Evolutionary conservation across 2,113 vertebrate genomes (phyloP), one percentile per base, ranked within the genome.

Genomic region (Pelusios castaneus): DNA sequence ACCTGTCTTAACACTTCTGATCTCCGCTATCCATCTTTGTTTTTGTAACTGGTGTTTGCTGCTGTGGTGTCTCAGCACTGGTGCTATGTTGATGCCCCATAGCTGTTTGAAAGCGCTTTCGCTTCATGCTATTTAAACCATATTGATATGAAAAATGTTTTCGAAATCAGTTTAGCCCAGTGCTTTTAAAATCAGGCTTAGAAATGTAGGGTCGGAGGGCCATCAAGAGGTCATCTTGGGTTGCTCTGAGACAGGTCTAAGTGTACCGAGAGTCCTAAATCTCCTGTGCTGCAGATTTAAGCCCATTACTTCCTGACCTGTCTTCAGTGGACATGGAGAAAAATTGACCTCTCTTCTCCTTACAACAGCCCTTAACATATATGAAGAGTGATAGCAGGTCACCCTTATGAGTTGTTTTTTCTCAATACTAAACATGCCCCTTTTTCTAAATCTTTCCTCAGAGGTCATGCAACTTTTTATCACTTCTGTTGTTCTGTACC

Each of bases 1-100:
- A 22, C 4, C 5, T 38, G 51, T 79, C 52, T 27, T 38, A 63
- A 41, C 58, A 54, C n/a, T 25, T 14, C 31, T 12, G 52, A 5
- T 38, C 16, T 87, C 34, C 31, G 5, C n/a, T 38, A 2, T 16
- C 82, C 67, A 41, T 27, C 77, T 47, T 47, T 84, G 78, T 60
- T 5, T 82, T 56, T 56, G 58, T 70, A 93, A 67, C 4, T 54
- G 38, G 5, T 58, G 43, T 6, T 34, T 58, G 38, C 51, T 82
- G 41, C 89, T 49, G 47, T 54, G 63, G 16, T 31, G 73, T 8
- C 24, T 89, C 24, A 24, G 8, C 49, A 38, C 0, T 0, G 34
- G 8, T 55, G 49, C 12, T 85, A 19, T 8, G 47, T 49, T 49
- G 12, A 51, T 87, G 79, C 55, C 22, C 58, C 76, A 73, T 0